Evolutionary conservation across 2,888 invertebrate species (phyloP), one percentile per base, ranked within the genome.

Genomic region (Epirrhoe tristata): DNA sequence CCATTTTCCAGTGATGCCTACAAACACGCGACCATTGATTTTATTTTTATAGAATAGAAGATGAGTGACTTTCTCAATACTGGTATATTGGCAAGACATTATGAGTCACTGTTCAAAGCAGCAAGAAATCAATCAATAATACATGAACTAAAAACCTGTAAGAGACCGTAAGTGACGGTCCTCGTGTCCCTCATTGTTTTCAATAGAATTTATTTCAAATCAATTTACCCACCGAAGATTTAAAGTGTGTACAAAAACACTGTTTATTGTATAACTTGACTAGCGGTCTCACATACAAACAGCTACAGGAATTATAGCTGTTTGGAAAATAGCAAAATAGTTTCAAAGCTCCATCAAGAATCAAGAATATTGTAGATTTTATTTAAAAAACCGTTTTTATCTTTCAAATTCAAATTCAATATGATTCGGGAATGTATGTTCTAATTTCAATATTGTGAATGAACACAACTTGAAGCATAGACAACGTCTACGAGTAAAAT

Each of bases 151-250:
- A 52, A 48, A 59, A 61, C 51, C 53, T 66, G 67, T 65, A 69
- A 50, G 62, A 66, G 67, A 31, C 59, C 60, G 56, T 66, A 24
- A 61, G 66, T 70, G 66, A 71, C 72, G 56, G 64, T 31, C 58
- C n/a, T 10, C 34, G 53, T 60, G 67, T 60, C 68, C 70, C 70
- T 76, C 71, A 74, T 76, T 79, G 77, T 80, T 80, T 78, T 73
- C 78, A 79, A 78, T 80, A 36, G 72, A 67, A 67, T 66, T 64
- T 64, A 74, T 74, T 68, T 64, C 62, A 68, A 63, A 63, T 46
- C 57, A 68, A 72, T 71, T 69, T 70, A 73, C 58, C 70, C 43
- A 67, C 64, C 70, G 71, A 67, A 61, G 67, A 70, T 69, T 63
- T 57, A 50, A 57, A 56, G 43, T 32, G 32, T 51, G 54, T 12